These are phyloP conservation scores for Hydra vulgaris DNA, from an alignment of 30 jellyfish, hydroid and myxozoan species.

Conservation along the genomic window DNA sequence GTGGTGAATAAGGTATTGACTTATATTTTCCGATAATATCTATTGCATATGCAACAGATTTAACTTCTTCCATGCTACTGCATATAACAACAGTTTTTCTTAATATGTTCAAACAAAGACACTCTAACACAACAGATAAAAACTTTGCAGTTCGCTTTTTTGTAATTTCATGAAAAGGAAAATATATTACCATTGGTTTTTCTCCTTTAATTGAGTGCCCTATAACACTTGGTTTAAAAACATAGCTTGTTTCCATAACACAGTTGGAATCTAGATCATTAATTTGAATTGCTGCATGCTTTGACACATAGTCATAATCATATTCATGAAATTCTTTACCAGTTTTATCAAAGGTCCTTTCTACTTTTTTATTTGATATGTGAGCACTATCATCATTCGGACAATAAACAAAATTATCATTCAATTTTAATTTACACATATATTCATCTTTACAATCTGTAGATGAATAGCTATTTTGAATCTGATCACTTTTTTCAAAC, in stretches of 20 bases:
- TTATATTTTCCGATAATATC: background rate
- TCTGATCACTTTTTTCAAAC: too few relatives aligned
- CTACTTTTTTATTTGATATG: too few relatives aligned
- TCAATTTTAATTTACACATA: too few relatives aligned
- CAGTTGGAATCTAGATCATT: background rate
- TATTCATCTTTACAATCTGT: too few relatives aligned
- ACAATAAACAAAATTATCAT: too few relatives aligned
- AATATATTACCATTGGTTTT: background rate
- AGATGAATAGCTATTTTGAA: too few relatives aligned
- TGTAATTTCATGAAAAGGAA: background rate
- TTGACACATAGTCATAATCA: too few relatives aligned
- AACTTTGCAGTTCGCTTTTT: background rate
- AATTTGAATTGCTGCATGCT: too few relatives aligned
- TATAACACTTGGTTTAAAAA: background rate
- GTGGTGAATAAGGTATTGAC: background rate
- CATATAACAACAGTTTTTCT: background rate
- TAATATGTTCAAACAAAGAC: background rate
- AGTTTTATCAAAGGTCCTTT: too few relatives aligned
- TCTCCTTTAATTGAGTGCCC: background rate
- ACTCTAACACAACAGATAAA: background rate
- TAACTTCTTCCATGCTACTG: background rate
- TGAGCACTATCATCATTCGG: too few relatives aligned
- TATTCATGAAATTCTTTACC: too few relatives aligned
- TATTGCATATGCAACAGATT: background rate
- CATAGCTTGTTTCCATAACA: background rate